Evolutionary conservation across 2,113 vertebrate genomes (phyloP), one percentile per base, ranked within the genome.

Genomic region (Dasyornis broadbenti): DNA sequence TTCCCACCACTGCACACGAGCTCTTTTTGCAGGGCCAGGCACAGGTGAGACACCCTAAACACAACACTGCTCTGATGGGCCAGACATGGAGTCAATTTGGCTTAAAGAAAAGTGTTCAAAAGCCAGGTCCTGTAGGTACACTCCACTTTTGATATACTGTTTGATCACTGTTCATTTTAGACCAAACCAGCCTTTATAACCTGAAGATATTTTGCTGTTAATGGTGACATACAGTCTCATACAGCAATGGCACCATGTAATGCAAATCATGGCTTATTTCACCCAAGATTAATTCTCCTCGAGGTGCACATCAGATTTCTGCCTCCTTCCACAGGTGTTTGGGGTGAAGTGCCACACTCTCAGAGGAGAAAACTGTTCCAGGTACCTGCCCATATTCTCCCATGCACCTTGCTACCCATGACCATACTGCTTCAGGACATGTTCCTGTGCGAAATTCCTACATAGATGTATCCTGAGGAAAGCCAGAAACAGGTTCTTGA

Each of bases 1-100:
- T 8, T 75, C 17, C 63, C 2, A 4, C 5, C 0, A 2, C 57
- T 86, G 50, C 61, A 19, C 0, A 0, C 0, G 5, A 54, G 40
- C 77, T 80, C 33, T 37, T 10, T 9, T 3, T 37, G 56, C 27
- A 26, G 39, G 54, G 33, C 35, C 44, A 42, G 69, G 65, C 18
- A 40, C 4, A 24, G 66, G 15, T 1, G 7, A n/a, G 52, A 39
- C 14, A 57, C 14, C 17, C 54, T 20, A 31, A 80, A 71, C 49
- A 76, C 44, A 80, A 0, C 21, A 26, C 13, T 49, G 30, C 26
- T 65, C 15, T 79, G 13, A 10, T 39, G n/a, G 49, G 28, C 63
- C 53, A 76, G 22, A 37, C 3, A 4, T 18, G 27, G 42, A 53
- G n/a, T 49, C 65, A 28, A 18, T 47, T 70, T 49, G 52, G 17